phyloP scores from a whole-genome alignment of 2,113 vertebrate species.

The Melanerpes formicivorus region DNA sequence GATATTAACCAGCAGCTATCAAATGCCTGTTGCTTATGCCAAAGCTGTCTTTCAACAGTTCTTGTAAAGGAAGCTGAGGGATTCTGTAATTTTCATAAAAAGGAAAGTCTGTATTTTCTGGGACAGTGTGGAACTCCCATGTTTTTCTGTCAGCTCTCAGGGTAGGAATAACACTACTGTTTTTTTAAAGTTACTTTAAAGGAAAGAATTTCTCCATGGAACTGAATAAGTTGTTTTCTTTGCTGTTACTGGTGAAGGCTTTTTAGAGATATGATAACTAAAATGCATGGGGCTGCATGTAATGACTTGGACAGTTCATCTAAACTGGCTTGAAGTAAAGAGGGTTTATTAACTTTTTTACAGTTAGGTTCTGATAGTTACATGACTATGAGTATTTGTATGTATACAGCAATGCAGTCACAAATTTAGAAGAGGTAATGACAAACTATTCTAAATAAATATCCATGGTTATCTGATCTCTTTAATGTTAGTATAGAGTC shows the following conservation, averaged over 20 bases:
- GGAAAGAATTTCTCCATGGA: slow-evolving; percentile 4
- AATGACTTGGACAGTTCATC: neutral
- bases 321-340: neutral
- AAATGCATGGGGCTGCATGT: neutral
- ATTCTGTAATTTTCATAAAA: slow-evolving; percentile 56
- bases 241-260: neutral
- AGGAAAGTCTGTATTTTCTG: slow-evolving; percentile 55
- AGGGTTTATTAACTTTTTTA: neutral
- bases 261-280: neutral
- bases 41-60: slow-evolving; percentile 19
- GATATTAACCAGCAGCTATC: slow-evolving; percentile 24
- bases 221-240: slow-evolving; percentile 41
- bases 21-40: slow-evolving; percentile 29
- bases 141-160: slow-evolving; percentile 16
- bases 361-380: neutral
- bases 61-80: slow-evolving; percentile 25
- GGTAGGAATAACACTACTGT: neutral
- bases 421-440: neutral
- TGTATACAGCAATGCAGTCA: neutral
- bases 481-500: neutral
- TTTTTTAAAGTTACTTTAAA: slow-evolving; percentile 14
- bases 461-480: neutral
- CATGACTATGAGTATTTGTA: neutral
- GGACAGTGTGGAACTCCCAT: slow-evolving; percentile 17
- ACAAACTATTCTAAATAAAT: neutral